These are phyloP conservation scores for Taphrorychus bicolor DNA, from an alignment of 2,888 invertebrate species.

Conservation along the genomic window DNA sequence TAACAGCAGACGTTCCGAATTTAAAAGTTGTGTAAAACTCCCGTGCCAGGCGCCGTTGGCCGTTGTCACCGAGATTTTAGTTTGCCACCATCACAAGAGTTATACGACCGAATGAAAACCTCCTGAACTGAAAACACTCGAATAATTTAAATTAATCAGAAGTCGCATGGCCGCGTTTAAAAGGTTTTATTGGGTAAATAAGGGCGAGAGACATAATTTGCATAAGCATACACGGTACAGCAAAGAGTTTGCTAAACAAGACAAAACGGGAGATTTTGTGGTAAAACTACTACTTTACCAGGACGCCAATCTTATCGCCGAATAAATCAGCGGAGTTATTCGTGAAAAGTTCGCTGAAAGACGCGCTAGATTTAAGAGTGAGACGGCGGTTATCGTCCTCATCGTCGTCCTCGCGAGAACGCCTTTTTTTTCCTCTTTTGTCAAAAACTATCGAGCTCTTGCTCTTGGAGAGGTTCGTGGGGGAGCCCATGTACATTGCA, in stretches of 20 bases:
- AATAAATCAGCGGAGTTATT: slow-evolving; percentile 29
- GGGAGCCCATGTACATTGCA: slow-evolving; percentile 31
- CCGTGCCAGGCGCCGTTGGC: slow-evolving; percentile 30
- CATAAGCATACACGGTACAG: neutral
- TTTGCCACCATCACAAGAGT: slow-evolving; percentile 18
- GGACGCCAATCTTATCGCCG: neutral
- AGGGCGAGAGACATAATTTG: neutral
- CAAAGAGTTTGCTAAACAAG: neutral
- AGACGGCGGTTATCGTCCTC: neutral
- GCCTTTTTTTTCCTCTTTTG: neutral
- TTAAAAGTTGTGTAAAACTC: slow-evolving; percentile 17
- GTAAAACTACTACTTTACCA: slow-evolving; percentile 13
- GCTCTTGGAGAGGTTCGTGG: slow-evolving; percentile 14
- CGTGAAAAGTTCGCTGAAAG: slow-evolving; percentile 29
- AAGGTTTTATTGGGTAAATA: neutral
- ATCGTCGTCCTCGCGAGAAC: neutral
- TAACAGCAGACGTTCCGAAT: neutral
- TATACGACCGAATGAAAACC: slow-evolving; percentile 23
- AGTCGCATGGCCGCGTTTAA: neutral
- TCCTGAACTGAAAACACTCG: slow-evolving; percentile 16
- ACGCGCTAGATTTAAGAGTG: slow-evolving; percentile 23
- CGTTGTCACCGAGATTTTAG: slow-evolving; percentile 30
- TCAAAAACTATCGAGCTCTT: no score
- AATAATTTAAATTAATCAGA: slow-evolving; percentile 8
- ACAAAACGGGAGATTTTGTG: no score